Base-by-base conservation (phyloP, 1,140 invertebrate genomes). In the Heliothis virescens region DNA sequence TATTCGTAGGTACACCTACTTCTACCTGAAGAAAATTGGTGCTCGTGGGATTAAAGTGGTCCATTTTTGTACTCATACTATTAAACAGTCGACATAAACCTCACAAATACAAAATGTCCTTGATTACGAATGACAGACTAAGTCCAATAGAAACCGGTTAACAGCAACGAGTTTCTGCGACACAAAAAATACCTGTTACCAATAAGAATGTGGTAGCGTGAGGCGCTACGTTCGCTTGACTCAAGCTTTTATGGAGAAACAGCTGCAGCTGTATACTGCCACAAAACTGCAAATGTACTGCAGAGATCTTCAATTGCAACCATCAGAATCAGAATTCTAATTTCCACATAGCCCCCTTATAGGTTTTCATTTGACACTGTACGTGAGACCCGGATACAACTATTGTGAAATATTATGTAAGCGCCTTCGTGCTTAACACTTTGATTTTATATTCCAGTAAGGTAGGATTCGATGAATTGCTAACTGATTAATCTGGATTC, bases 171-270 rank as follows among this genome's bases (percentile, higher is more conserved):
- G 76, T 78, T 78, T 78, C 52, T 59, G 76, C 76, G 53, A 69
- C 16, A 69, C 65, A 78, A 78, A 78, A 78, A 78, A 78, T 78
- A 78, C 76, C 59, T 69, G 76, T 69, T 78, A 65, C 26, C n/a
- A 65, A 57, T 69, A 69, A 41, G 34, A 41, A 41, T 41, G 34
- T 41, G 5, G 34, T 41, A 41, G 34, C 34, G 34, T 41, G 34
- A 41, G 34, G 34, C 34, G 1, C 3, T 41, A 41, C 34, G 34
- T 41, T 41, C 34, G 34, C 9, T 41, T 41, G 9, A 41, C 34
- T 41, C 34, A 18, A 57, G 41, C 16, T 48, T 67, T 41, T 48
- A 18, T 16, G 41, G n/a, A 47, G 16, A 48, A n/a, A 41, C 5
- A 41, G 34, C 34, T 41, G 34, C 34, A 9, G 34, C 34, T 9